phyloP scores from a whole-genome alignment of 2,888 invertebrate genomes.

The Disparrhopalites patrizii region DNA sequence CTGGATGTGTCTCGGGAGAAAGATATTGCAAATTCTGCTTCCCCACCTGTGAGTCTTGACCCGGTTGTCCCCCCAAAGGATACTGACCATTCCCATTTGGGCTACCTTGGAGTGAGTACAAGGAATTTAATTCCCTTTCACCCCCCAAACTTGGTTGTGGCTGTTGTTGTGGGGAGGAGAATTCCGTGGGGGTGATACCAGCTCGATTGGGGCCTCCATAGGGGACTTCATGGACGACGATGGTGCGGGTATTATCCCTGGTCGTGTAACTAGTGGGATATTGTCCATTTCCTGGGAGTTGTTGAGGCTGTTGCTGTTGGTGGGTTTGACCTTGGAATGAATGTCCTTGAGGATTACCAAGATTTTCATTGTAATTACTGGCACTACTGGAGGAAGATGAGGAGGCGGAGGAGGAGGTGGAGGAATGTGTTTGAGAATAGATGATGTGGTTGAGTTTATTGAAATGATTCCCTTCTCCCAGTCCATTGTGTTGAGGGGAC shows the following conservation, averaged over 20 bases:
- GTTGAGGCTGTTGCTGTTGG: constrained; percentile 6
- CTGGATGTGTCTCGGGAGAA: not conserved
- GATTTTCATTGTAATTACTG: constrained; percentile 12
- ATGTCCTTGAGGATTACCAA: not conserved
- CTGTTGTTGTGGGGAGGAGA: not conserved
- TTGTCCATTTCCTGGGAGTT: not conserved
- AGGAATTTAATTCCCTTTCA: not conserved
- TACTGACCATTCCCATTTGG: not conserved
- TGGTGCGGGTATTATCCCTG: constrained; percentile 24
- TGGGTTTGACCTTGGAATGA: not conserved
- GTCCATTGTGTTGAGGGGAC: too few relatives aligned
- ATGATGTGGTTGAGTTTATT: not conserved
- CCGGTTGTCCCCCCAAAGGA: too few relatives aligned
- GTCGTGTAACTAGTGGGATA: constrained; percentile 15
- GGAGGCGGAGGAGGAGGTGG: not conserved
- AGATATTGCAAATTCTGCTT: too few relatives aligned
- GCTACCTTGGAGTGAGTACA: not conserved
- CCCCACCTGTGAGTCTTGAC: too few relatives aligned
- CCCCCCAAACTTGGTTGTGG: not conserved
- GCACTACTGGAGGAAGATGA: not conserved
- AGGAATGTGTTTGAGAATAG: not conserved
- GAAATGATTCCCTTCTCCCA: too few relatives aligned
- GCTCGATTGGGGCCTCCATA: constrained; percentile 16
- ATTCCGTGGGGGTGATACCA: constrained; percentile 18
- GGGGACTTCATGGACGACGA: constrained; percentile 32